Evolutionary conservation across 1,140 invertebrate genomes (phyloP).

Genomic region (Megathymus violae): DNA sequence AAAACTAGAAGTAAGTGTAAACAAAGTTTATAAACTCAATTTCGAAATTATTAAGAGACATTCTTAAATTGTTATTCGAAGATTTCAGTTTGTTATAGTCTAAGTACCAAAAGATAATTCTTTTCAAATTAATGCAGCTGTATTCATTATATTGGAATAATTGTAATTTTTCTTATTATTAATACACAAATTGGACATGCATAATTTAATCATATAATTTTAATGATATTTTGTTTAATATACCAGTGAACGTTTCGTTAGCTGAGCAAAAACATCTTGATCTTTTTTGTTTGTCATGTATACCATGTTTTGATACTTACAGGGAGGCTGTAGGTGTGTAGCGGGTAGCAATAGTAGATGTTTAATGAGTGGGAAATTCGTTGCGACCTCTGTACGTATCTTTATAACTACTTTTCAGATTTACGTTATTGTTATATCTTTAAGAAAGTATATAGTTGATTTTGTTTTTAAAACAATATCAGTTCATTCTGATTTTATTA

Average conservation of each 20-base stretch:
- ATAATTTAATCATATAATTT: constrained; percentile 15
- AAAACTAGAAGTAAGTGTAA: constrained; percentile 73
- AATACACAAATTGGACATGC: constrained; percentile 21
- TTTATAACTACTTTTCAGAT: constrained; percentile 38
- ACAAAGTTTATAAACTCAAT: constrained; percentile 21
- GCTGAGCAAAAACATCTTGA: constrained; percentile 23
- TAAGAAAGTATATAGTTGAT: constrained; percentile 45
- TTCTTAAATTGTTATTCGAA: constrained; percentile 21
- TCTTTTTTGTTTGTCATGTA: constrained; percentile 7
- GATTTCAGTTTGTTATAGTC: constrained; percentile 48
- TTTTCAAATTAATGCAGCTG: constrained; percentile 26
- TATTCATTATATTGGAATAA: constrained; percentile 22
- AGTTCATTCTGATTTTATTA: constrained; percentile 57
- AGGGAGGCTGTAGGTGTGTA: constrained; percentile 31
- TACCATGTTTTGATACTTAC: constrained; percentile 33
- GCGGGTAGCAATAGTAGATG: constrained; percentile 38
- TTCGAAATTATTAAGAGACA: constrained; percentile 17
- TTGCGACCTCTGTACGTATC: constrained; percentile 38
- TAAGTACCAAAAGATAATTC: constrained; percentile 53
- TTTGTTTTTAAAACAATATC: constrained; percentile 48
- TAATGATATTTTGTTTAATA: background rate
- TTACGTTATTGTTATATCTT: constrained; percentile 51
- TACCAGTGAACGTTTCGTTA: constrained; percentile 13
- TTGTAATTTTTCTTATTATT: constrained; percentile 38
- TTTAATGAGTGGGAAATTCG: constrained; percentile 22